Percentiles rank a stretch among this genome's conserved stretches.
Evolutionary conservation across 2,888 invertebrate species (phyloP).

Genomic region (Luperina nickerlii): DNA sequence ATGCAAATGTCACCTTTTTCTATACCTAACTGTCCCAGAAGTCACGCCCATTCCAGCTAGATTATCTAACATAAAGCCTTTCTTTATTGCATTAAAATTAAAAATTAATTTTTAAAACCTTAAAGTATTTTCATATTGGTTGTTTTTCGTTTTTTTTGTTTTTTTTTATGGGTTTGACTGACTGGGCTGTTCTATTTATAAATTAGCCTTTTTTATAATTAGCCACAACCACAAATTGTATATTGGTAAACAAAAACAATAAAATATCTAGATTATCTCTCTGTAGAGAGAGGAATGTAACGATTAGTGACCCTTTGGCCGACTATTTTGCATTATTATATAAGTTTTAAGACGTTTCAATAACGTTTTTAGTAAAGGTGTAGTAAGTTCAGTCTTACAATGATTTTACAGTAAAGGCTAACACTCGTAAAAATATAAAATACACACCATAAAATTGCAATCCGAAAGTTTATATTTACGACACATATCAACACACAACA

Average conservation of each 20-base stretch:
- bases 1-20: background rate
- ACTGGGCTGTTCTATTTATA: background rate
- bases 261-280: background rate
- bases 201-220: no score
- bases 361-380: background rate
- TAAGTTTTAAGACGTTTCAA: background rate
- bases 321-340: background rate
- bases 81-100: background rate
- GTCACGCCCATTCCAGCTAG: background rate
- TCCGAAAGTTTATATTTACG: conserved; percentile 48
- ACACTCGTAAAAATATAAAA: background rate
- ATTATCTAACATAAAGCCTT: background rate
- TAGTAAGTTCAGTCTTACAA: conserved; percentile 9
- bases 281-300: background rate
- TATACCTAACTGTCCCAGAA: background rate
- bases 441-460: conserved; percentile 60
- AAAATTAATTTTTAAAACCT: background rate
- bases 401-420: background rate
- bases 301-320: background rate
- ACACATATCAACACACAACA: conserved; percentile 61
- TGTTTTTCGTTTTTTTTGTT: no score
- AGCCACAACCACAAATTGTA: background rate
- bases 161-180: background rate
- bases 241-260: background rate
- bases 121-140: background rate